These are phyloP conservation scores for Diachrysia chrysitis DNA, from an alignment of 2,888 invertebrate genomes.

Conservation along the genomic window DNA sequence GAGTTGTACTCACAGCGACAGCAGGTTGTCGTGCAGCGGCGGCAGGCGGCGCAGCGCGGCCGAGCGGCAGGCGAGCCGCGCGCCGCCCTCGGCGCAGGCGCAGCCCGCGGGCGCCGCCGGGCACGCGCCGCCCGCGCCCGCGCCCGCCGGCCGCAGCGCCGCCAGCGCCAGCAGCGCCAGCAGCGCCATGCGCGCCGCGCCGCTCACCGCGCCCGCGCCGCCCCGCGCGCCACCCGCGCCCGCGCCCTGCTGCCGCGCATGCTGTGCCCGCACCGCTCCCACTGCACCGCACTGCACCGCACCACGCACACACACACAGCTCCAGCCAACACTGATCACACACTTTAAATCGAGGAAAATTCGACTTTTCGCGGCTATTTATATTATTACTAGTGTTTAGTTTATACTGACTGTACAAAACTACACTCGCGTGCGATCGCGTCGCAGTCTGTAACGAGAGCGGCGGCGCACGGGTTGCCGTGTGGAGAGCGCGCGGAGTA, in stretches of 20 bases:
- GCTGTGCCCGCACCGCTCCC: conserved; percentile 3
- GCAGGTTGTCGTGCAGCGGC: conserved; percentile 71
- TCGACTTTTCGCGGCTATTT: background rate
- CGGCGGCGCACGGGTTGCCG: background rate
- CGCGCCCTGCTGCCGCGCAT: conserved; percentile 22
- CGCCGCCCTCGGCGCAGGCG: conserved; percentile 73
- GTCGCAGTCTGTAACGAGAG: background rate
- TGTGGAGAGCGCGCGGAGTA: conserved; percentile 32
- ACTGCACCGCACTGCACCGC: conserved; percentile 5
- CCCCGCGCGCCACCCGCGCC: conserved; percentile 35
- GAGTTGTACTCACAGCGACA: conserved; percentile 70
- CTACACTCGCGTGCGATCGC: conserved; percentile 27
- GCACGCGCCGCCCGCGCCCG: conserved; percentile 54
- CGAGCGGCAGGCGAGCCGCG: conserved; percentile 73
- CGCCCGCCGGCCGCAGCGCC: conserved; percentile 74
- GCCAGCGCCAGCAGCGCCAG: conserved; percentile 14
- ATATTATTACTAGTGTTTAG: background rate
- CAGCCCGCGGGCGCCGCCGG: conserved; percentile 64
- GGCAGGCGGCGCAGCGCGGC: conserved; percentile 73
- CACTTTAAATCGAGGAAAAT: conserved; percentile 1
- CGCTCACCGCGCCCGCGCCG: conserved; percentile 19
- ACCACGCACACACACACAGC: background rate
- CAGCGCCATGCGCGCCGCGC: conserved; percentile 31
- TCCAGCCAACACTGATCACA: background rate
- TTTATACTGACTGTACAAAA: conserved; percentile 26